These are phyloP conservation scores for Lasioglossum oenotherae DNA, from an alignment of 2,888 invertebrate species.

Conservation along the genomic window DNA sequence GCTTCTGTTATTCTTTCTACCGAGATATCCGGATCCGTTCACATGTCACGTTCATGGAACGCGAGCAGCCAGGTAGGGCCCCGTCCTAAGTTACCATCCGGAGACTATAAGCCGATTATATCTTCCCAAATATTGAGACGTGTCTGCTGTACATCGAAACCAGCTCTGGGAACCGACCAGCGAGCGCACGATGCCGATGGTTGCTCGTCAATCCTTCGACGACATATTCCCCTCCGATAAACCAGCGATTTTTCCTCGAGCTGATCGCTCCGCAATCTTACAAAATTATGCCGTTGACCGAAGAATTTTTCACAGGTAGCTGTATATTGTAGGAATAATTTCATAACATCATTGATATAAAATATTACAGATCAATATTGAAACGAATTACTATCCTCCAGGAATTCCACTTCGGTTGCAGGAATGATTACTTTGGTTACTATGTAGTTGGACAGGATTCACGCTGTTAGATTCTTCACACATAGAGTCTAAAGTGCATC, in stretches of 20 bases:
- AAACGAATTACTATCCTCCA: background rate
- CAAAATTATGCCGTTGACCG: background rate
- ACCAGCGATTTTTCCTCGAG: background rate
- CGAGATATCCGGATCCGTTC: conserved; percentile 70
- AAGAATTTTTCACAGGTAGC: background rate
- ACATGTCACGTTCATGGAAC: conserved; percentile 73
- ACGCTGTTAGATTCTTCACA: background rate
- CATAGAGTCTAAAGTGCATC: background rate
- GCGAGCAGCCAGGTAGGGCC: conserved; percentile 69
- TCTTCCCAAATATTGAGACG: conserved; percentile 81
- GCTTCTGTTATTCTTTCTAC: conserved; percentile 61
- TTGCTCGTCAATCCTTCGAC: background rate
- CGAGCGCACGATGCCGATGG: conserved; percentile 19
- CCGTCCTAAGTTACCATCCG: conserved; percentile 64
- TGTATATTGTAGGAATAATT: background rate
- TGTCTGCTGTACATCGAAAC: conserved; percentile 68
- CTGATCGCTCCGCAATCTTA: background rate
- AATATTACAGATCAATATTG: background rate
- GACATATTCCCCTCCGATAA: background rate
- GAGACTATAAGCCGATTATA: conserved; percentile 80
- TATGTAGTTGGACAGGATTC: background rate
- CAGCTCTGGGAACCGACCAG: conserved; percentile 51
- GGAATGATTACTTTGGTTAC: background rate
- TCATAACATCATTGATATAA: background rate
- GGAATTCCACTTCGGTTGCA: background rate